Evolutionary conservation across 2,797 vertebrate genomes (phyloP).

Genomic region (Champsocephalus esox): DNA sequence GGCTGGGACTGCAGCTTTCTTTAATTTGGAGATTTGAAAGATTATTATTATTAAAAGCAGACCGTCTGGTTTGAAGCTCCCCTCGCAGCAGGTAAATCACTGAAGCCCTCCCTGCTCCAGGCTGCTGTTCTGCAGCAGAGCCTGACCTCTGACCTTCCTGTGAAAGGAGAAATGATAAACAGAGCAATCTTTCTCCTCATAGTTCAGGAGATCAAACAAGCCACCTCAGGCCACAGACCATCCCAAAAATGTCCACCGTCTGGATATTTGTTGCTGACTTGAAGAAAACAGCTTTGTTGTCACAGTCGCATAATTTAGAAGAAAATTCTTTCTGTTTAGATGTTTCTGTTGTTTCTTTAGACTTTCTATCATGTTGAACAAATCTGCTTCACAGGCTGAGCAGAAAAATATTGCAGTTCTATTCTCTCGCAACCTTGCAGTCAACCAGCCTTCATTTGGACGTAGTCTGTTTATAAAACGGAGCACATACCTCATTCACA

Average conservation of each 20-base stretch:
- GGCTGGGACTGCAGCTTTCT: neutral
- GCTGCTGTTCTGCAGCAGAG: conserved; percentile 36
- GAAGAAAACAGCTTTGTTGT: conserved; percentile 9
- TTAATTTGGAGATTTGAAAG: neutral
- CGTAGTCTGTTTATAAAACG: conserved; percentile 1
- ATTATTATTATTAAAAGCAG: conserved; percentile 12
- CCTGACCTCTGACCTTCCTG: conserved; percentile 46
- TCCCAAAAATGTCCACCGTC: conserved; percentile 14
- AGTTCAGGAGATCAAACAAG: conserved; percentile 46
- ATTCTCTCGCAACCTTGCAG: neutral
- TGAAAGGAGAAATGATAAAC: conserved; percentile 8
- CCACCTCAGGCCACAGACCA: conserved; percentile 35
- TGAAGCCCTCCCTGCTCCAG: conserved; percentile 8
- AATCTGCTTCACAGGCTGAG: neutral
- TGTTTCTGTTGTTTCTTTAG: neutral
- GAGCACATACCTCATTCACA: neutral
- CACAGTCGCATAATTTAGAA: neutral
- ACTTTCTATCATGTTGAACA: conserved; percentile 4
- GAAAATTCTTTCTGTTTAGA: too few relatives aligned
- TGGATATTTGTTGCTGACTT: conserved; percentile 18
- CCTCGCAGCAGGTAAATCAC: neutral
- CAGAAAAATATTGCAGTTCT: neutral
- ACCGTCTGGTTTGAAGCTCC: conserved; percentile 3
- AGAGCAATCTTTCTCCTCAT: neutral
- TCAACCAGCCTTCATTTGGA: conserved; percentile 11